phyloP scores from a whole-genome alignment of 1,140 invertebrate genomes.

The Vollenhovia emeryi region DNA sequence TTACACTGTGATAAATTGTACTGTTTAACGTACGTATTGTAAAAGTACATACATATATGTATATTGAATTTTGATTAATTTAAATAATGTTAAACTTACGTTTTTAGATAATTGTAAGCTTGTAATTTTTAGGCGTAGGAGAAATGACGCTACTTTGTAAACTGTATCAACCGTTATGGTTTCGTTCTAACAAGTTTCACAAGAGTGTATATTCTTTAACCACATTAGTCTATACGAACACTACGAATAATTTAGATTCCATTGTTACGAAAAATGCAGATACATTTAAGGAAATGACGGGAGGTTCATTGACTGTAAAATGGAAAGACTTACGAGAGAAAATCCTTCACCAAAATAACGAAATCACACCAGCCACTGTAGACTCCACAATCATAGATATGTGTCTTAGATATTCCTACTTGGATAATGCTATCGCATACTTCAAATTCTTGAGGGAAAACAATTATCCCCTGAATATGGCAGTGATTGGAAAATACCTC shows the following conservation, averaged over 20 bases:
- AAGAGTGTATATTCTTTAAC: not conserved
- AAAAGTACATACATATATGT: no score
- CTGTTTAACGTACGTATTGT: no score
- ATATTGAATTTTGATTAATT: no score
- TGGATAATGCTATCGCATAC: conserved; percentile 86
- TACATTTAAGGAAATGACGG: not conserved
- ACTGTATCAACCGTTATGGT: not conserved
- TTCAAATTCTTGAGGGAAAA: conserved; percentile 85
- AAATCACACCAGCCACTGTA: conserved; percentile 81
- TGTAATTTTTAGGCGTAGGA: not conserved
- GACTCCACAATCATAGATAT: conserved; percentile 86
- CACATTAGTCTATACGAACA: not conserved
- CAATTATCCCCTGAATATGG: conserved; percentile 85
- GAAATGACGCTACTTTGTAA: conserved; percentile 11
- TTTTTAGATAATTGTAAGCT: not conserved
- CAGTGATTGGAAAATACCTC: conserved; percentile 86
- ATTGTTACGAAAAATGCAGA: not conserved
- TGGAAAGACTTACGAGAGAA: conserved; percentile 64
- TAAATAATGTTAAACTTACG: no score
- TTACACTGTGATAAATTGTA: no score
- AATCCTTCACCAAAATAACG: conserved; percentile 1
- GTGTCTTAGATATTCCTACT: conserved; percentile 81
- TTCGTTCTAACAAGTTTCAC: not conserved
- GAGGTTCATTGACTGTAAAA: not conserved
- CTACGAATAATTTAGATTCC: not conserved